A percentile compares a stretch with the other conserved stretches of the same genome.
These are phyloP conservation scores for Drosophila nr. fundita DNA, from an alignment of 2,888 invertebrate species.

Conservation along the genomic window DNA sequence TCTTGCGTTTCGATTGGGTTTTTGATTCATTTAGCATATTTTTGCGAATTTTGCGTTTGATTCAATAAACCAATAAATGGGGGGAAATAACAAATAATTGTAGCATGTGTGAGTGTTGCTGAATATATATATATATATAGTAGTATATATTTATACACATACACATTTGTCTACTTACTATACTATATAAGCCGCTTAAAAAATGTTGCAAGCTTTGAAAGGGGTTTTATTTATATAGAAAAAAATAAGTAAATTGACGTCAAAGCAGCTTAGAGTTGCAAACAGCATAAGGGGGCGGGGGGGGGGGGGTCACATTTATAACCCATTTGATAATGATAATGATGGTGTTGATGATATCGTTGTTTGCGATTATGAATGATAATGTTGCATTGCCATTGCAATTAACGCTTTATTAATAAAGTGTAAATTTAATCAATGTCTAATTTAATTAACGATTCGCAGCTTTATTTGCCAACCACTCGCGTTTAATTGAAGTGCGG, in stretches of 20 bases:
- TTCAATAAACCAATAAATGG: slow-evolving; percentile 59
- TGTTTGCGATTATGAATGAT: slow-evolving; percentile 10
- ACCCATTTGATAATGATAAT: slow-evolving; percentile 11
- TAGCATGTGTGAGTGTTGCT: slow-evolving; percentile 39
- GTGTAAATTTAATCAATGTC: slow-evolving; percentile 67
- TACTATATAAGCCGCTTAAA: slow-evolving; percentile 66
- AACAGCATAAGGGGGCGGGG: neutral
- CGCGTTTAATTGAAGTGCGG: slow-evolving; percentile 17
- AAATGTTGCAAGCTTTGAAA: slow-evolving; percentile 49
- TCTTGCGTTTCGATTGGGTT: slow-evolving; percentile 15
- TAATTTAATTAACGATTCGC: slow-evolving; percentile 69
- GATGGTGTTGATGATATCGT: slow-evolving; percentile 4
- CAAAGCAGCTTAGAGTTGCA: slow-evolving; percentile 61
- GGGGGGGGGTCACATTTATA: slow-evolving; percentile 50
- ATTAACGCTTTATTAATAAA: slow-evolving; percentile 69
- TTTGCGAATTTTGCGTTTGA: slow-evolving; percentile 67
- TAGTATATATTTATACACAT: slow-evolving; percentile 7
- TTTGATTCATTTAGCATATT: slow-evolving; percentile 74
- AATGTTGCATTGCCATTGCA: slow-evolving; percentile 58
- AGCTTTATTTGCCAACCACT: slow-evolving; percentile 37
- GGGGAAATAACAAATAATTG: slow-evolving; percentile 60
- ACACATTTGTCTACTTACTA: slow-evolving; percentile 20
- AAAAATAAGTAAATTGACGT: slow-evolving; percentile 53
- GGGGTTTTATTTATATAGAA: slow-evolving; percentile 24
- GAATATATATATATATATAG: neutral